Evolutionary conservation across 2,888 invertebrate genomes (phyloP), one percentile per base, ranked within the genome.

Genomic region (Dasypolia templi): DNA sequence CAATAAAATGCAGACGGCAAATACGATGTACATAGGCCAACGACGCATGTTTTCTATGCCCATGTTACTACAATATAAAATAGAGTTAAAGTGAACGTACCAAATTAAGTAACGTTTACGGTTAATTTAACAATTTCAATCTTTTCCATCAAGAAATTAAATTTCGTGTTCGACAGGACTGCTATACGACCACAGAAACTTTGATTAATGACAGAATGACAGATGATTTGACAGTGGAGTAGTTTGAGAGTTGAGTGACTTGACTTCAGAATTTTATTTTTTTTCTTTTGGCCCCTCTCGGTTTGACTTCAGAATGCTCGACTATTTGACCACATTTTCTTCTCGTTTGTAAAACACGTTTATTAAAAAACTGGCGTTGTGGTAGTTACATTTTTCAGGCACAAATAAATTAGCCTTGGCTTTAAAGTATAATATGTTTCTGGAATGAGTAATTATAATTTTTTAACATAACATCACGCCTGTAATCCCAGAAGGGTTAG

Each of bases 41-140:
- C 96, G 96, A 91, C 96, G 95, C 96, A 96, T 95, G 89, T 94
- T 96, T 93, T 96, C 96, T 86, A 96, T 93, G 87, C 96, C 96
- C 96, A 96, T 96, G 89, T 87, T 93, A 85, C 74, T 83, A 61
- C 55, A 64, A 35, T 74, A 71, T 75, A 29, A 73, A 75, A 68
- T 56, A 68, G 42, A 75, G 58, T 72, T 74, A 66, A 59, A 64
- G 17, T 75, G 63, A 75, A 66, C 56, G 22, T 5, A 72, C 62
- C 12, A 58, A 39, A 62, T 62, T 58, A 62, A 68, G 49, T 76
- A 63, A 55, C 17, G 26, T 72, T 59, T 66, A 64, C 67, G 49
- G 72, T 72, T 67, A 81, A 70, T 72, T 69, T 71, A 59, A 17
- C n/a, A 58, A 72, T 55, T 66, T 46, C 7, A 53, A 46, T 58